Conservation (phyloP, 2,113 vertebrate genomes). For the Pristiophorus japonicus region DNA sequence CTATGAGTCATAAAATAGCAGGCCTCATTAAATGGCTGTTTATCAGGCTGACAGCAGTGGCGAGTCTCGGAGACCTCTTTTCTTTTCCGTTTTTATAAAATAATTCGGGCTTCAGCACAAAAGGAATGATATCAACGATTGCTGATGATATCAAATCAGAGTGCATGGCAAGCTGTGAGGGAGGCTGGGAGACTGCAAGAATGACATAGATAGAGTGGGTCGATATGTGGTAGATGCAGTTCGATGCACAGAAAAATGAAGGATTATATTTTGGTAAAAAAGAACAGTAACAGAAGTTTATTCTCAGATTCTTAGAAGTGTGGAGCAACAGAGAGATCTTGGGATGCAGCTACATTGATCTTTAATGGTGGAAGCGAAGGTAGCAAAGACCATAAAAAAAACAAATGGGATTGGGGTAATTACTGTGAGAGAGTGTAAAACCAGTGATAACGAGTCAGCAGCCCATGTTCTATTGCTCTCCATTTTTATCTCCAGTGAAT, state of each 20-base stretch:
- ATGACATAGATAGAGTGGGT: neutral
- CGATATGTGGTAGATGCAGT: neutral
- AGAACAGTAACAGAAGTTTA: neutral
- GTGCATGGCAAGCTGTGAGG: neutral
- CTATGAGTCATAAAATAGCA: neutral
- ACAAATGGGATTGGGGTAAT: neutral
- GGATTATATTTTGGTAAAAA: neutral
- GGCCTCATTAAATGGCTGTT: neutral
- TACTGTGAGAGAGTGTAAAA: neutral
- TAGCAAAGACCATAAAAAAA: neutral
- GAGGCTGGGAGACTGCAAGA: neutral
- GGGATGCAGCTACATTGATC: neutral
- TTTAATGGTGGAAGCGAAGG: neutral
- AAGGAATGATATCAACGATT: too few relatives aligned
- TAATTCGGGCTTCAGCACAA: neutral
- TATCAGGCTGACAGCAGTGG: neutral
- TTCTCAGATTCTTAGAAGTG: neutral
- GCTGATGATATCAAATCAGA: neutral
- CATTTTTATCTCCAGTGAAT: neutral
- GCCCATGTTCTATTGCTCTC: neutral
- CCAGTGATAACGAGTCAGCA: neutral
- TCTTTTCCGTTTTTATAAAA: neutral
- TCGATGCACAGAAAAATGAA: neutral
- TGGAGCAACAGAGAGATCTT: too few relatives aligned
- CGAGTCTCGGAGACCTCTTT: neutral